A percentile compares a stretch with the other conserved stretches of the same genome.
Evolutionary conservation across 2,113 vertebrate genomes (phyloP).

Genomic region (Phalacrocorax pelagicus): DNA sequence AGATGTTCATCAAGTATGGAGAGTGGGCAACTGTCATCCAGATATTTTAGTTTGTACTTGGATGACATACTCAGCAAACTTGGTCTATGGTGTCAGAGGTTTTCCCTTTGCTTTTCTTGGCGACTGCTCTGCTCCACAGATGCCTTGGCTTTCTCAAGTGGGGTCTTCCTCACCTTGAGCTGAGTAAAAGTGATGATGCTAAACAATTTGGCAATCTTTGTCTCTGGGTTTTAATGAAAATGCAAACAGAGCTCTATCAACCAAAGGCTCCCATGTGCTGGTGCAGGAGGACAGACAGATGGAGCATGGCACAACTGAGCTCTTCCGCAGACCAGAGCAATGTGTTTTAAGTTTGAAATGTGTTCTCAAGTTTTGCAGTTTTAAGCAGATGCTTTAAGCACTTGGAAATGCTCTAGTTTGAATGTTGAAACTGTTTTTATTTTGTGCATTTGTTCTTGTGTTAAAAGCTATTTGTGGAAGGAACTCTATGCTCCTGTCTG

Average conservation of each 20-base stretch:
- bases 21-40: not conserved
- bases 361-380: not conserved
- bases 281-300: not conserved
- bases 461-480: not conserved
- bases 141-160: not conserved
- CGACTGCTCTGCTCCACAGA: not conserved
- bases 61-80: not conserved
- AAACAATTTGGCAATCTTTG: not conserved
- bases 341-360: not conserved
- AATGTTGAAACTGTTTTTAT: not conserved
- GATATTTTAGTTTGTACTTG: not conserved
- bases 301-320: not conserved
- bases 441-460: not conserved
- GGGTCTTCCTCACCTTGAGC: not conserved
- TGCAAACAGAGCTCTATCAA: not conserved
- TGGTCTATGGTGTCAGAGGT: not conserved
- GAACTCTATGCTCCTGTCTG: not conserved
- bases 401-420: not conserved
- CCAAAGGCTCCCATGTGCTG: not conserved
- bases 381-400: not conserved
- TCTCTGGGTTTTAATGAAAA: not conserved
- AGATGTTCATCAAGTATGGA: not conserved
- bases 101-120: not conserved
- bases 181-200: not conserved
- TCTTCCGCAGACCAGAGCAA: not conserved